These are phyloP conservation scores for Schizopygopsis pylzovi DNA, from an alignment of 2,797 vertebrate genomes.

Conservation along the genomic window DNA sequence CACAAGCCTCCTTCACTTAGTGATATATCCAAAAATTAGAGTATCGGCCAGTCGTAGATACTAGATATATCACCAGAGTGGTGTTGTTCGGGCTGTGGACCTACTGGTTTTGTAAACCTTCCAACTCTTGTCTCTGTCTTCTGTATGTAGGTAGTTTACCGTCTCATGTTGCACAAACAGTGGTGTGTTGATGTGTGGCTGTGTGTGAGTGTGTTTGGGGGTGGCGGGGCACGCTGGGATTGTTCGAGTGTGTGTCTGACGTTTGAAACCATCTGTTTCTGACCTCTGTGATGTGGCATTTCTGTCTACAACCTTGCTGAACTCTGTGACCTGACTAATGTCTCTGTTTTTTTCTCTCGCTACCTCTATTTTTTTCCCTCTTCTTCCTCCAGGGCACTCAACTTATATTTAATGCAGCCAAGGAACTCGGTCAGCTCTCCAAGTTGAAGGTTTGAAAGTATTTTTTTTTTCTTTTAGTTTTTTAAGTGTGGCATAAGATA, in stretches of 20 bases:
- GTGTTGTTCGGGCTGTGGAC: constrained; percentile 52
- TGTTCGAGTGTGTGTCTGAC: constrained; percentile 55
- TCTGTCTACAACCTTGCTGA: constrained; percentile 48
- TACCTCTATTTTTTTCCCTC: constrained; percentile 38
- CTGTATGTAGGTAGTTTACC: constrained; percentile 53
- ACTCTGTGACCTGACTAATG: constrained; percentile 57
- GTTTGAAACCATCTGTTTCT: constrained; percentile 42
- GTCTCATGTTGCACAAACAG: constrained; percentile 53
- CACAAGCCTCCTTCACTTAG: constrained; percentile 56
- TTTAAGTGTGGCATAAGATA: neutral
- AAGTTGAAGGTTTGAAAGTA: constrained; percentile 89
- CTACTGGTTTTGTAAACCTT: constrained; percentile 52
- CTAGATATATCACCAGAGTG: constrained; percentile 62
- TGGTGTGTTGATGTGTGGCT: constrained; percentile 41
- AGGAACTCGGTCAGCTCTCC: constrained; percentile 97
- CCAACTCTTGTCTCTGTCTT: constrained; percentile 60
- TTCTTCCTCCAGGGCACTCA: constrained; percentile 87
- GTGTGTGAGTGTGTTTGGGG: constrained; percentile 36
- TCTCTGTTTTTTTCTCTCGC: constrained; percentile 43
- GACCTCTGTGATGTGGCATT: constrained; percentile 73
- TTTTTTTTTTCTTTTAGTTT: too few relatives aligned
- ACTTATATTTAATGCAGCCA: constrained; percentile 98
- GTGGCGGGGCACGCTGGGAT: constrained; percentile 35
- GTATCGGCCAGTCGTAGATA: constrained; percentile 61
- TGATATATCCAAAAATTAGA: constrained; percentile 61